These are phyloP conservation scores for Notamacropus eugenii DNA, from an alignment of 2,797 vertebrate species.

Conservation along the genomic window DNA sequence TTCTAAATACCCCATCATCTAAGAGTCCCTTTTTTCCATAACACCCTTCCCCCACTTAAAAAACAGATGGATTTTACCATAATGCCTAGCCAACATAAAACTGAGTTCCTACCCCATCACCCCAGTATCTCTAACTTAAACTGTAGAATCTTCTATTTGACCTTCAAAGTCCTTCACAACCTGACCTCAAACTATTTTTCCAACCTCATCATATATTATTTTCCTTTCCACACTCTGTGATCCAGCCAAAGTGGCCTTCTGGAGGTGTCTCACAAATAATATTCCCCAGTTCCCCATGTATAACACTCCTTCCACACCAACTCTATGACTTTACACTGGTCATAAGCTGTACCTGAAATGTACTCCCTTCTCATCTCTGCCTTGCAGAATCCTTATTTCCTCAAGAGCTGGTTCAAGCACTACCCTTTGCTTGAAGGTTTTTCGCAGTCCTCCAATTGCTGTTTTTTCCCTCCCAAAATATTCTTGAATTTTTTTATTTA, in stretches of 20 bases:
- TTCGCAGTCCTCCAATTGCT: too few relatives aligned
- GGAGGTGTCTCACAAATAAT: background rate
- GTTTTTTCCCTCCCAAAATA: too few relatives aligned
- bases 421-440: too few relatives aligned
- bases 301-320: background rate
- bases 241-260: background rate
- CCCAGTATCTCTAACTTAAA: background rate
- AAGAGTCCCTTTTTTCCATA: background rate
- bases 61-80: background rate
- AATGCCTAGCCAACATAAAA: background rate
- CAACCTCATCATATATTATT: background rate
- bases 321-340: background rate
- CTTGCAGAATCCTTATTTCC: too few relatives aligned
- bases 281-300: background rate
- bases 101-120: background rate
- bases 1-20: background rate
- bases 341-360: background rate
- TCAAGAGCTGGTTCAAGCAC: too few relatives aligned
- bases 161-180: background rate
- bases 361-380: background rate
- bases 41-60: background rate
- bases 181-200: background rate
- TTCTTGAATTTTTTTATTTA: too few relatives aligned
- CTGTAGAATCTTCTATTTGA: background rate
- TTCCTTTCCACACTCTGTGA: background rate